Evolutionary conservation across 2,797 vertebrate genomes (phyloP), one percentile per base, ranked within the genome.

Genomic region (Anomalospiza imberbis): DNA sequence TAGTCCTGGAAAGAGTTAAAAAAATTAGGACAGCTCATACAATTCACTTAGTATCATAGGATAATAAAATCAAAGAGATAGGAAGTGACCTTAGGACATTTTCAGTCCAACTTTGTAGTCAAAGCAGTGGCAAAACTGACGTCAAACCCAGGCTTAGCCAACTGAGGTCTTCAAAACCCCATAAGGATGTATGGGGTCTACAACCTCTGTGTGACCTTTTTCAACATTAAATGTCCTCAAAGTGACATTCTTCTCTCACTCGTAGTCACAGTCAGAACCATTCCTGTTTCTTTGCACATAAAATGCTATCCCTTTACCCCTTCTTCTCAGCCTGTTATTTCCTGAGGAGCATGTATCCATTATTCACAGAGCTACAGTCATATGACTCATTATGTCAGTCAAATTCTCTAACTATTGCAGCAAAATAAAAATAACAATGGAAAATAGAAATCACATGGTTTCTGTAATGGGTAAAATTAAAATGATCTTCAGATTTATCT

Each of bases 181-280:
- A 0, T 19, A 63, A 66, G 48, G 14, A 67, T 29, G 6, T 9
- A 22, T 13, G 11, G 0, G 1, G 15, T 55, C 17, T 31, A 50
- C 31, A 73, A 47, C 21, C 7, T 63, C 25, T 34, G 50, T 50
- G 10, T 57, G 48, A 80, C 48, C 45, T 67, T 21, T 25, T 57
- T 17, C 17, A 83, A 60, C 8, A 83, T 38, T 61, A n/a, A 16
- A 28, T 57, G 14, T 34, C 21, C 21, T 80, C 44, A n/a, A 81
- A 88, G 19, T 20, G 15, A 32, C n/a, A 25, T 66, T 58, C 34
- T 40, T 73, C 36, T 51, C 6, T 53, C 63, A 31, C 4, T 42
- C 8, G 4, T 5, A 45, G 13, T 20, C 42, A 75, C 60, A 48
- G 17, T 14, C 50, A 72, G 51, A 86, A 82, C 8, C 10, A 51